Evolutionary conservation across 53 echinoderm and acorn worm species (phyloP).

Genomic region (Patiria pectinifera): DNA sequence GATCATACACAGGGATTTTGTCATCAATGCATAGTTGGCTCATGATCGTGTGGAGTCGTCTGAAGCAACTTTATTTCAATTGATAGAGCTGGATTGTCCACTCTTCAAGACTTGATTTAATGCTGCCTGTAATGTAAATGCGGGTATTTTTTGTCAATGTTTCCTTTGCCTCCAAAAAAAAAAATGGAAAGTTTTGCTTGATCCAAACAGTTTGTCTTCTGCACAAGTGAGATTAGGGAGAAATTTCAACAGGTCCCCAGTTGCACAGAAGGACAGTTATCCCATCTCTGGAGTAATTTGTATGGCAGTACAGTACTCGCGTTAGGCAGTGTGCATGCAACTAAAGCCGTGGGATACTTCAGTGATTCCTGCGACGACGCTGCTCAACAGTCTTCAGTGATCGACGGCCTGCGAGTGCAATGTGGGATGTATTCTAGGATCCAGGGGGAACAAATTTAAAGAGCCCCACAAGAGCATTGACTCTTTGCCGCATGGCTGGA

Average conservation of each 20-base stretch:
- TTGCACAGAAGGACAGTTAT: not conserved
- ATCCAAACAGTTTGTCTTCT: not conserved
- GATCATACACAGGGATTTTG: not conserved
- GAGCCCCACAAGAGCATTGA: not conserved
- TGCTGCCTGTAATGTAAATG: too few species aligned
- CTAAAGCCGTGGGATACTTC: not conserved
- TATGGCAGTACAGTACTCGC: too few species aligned
- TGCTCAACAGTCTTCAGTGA: not conserved
- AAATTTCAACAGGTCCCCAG: conserved; percentile 10
- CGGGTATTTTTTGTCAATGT: too few species aligned
- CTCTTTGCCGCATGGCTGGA: conserved; percentile 34
- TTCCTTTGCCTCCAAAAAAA: too few species aligned
- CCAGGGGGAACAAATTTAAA: not conserved
- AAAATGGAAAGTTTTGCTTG: too few species aligned
- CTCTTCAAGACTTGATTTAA: too few species aligned
- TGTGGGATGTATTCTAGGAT: conserved; percentile 7
- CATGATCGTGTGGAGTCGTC: not conserved
- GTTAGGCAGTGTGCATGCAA: too few species aligned
- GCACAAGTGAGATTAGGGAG: not conserved
- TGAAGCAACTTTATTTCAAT: too few species aligned
- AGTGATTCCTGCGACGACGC: too few species aligned
- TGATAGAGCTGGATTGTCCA: too few species aligned
- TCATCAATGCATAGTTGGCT: not conserved
- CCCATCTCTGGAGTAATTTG: too few species aligned
- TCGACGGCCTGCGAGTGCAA: not conserved